Evolutionary conservation across 2,888 invertebrate genomes (phyloP).

Genomic region (Ariolimax columbianus): DNA sequence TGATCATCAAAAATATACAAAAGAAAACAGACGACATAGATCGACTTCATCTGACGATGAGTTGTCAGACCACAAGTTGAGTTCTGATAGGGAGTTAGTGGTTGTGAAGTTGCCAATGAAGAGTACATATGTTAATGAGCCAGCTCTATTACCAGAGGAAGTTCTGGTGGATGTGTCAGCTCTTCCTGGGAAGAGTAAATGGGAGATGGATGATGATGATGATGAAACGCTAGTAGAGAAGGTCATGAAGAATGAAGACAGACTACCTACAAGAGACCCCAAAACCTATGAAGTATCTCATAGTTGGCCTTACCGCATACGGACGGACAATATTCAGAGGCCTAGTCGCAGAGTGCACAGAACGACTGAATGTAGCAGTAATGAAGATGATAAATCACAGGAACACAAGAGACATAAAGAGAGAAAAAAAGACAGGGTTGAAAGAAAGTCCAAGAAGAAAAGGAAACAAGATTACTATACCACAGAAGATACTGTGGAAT

Average conservation of each 20-base stretch:
- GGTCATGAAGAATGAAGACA: not conserved
- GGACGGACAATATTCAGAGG: not conserved
- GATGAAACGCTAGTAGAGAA: not conserved
- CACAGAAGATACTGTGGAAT: slow-evolving; percentile 1
- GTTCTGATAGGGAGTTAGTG: not conserved
- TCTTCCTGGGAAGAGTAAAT: slow-evolving; percentile 49
- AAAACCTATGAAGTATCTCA: not conserved
- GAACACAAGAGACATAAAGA: slow-evolving; percentile 4
- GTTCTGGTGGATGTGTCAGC: slow-evolving; percentile 48
- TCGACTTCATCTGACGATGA: not conserved
- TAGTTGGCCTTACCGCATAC: not conserved
- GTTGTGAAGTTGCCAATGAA: not conserved
- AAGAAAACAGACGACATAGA: not conserved
- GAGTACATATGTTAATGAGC: not conserved
- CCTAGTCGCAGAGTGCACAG: not conserved
- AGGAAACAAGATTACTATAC: not conserved
- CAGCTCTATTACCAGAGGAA: not conserved
- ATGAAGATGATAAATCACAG: slow-evolving; percentile 22
- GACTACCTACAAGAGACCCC: not conserved
- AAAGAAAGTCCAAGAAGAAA: slow-evolving; percentile 26
- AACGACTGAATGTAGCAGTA: slow-evolving; percentile 22
- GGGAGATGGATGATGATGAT: slow-evolving; percentile 51
- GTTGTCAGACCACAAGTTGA: not conserved
- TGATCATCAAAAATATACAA: not conserved
- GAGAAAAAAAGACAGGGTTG: slow-evolving; percentile 31